Evolutionary conservation across 2,888 invertebrate genomes (phyloP).

Genomic region (Odontomyia ornata): DNA sequence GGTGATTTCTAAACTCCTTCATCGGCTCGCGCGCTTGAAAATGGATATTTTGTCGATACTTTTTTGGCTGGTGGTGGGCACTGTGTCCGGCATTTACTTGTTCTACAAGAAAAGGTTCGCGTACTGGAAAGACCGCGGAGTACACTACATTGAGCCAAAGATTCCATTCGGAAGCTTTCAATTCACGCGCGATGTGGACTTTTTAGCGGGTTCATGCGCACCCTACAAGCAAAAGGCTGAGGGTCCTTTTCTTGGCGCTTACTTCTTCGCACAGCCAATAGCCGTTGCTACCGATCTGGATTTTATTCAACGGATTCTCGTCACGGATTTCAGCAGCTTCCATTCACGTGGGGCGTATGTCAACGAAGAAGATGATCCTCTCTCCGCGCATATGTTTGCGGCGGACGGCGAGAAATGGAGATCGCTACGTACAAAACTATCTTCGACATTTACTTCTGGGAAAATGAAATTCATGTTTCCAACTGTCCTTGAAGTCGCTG

Average conservation of each 20-base stretch:
- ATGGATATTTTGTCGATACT: no score
- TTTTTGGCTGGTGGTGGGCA: no score
- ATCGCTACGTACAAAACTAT: constrained; percentile 59
- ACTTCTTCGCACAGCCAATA: constrained; percentile 47
- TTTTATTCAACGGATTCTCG: constrained; percentile 54
- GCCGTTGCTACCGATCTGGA: constrained; percentile 52
- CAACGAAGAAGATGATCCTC: constrained; percentile 56
- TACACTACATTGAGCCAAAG: constrained; percentile 50
- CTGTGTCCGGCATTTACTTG: background rate
- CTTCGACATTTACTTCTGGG: constrained; percentile 63
- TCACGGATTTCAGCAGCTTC: constrained; percentile 57
- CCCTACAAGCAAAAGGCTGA: constrained; percentile 42
- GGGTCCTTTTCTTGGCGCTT: constrained; percentile 46
- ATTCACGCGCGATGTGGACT: constrained; percentile 32
- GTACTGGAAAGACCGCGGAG: constrained; percentile 54
- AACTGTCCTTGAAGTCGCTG: constrained; percentile 54
- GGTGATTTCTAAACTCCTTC: no score
- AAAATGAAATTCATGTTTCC: constrained; percentile 62
- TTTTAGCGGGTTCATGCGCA: no score
- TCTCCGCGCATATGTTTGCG: constrained; percentile 54
- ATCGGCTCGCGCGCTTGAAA: no score
- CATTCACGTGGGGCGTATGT: constrained; percentile 54
- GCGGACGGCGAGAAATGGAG: constrained; percentile 61
- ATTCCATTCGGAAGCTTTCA: constrained; percentile 55
- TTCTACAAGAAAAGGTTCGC: background rate